Conservation (phyloP, 1,140 invertebrate genomes). For the Leptinotarsa lineolata region DNA sequence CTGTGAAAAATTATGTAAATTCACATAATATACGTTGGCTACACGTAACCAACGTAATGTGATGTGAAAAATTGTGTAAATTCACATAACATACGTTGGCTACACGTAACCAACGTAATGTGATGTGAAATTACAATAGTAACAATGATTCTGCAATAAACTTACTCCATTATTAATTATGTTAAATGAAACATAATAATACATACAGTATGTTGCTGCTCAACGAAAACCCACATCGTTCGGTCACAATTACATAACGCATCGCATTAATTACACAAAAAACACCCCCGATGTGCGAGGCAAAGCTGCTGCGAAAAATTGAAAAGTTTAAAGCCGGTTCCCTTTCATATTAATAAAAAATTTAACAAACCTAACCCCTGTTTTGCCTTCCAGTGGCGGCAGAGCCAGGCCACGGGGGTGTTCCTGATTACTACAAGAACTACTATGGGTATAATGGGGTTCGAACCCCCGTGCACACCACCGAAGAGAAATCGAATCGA, state of each 20-base stretch:
- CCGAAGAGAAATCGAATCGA: slow-evolving; percentile 66
- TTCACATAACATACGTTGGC: no score
- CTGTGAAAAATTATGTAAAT: no score
- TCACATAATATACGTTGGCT: no score
- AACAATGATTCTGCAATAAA: no score
- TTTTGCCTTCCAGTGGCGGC: slow-evolving; percentile 78
- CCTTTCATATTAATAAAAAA: slow-evolving; percentile 1
- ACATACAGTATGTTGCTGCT: neutral
- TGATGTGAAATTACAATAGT: no score
- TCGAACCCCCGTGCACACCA: slow-evolving; percentile 61
- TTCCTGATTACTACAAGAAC: slow-evolving; percentile 83
- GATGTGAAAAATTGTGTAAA: no score
- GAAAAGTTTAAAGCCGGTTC: slow-evolving; percentile 34
- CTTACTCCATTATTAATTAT: no score
- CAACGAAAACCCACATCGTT: slow-evolving; percentile 25
- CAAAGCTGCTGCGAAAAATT: slow-evolving; percentile 45
- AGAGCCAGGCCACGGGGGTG: slow-evolving; percentile 68
- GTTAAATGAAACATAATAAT: no score
- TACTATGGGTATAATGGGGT: slow-evolving; percentile 64
- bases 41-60: no score
- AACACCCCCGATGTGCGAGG: slow-evolving; percentile 52
- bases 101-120: no score
- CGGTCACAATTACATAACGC: slow-evolving; percentile 21
- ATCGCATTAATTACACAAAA: neutral
- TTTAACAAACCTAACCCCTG: slow-evolving; percentile 59